phyloP scores from a whole-genome alignment of 2,113 vertebrate species.

The Danionella cerebrum region DNA sequence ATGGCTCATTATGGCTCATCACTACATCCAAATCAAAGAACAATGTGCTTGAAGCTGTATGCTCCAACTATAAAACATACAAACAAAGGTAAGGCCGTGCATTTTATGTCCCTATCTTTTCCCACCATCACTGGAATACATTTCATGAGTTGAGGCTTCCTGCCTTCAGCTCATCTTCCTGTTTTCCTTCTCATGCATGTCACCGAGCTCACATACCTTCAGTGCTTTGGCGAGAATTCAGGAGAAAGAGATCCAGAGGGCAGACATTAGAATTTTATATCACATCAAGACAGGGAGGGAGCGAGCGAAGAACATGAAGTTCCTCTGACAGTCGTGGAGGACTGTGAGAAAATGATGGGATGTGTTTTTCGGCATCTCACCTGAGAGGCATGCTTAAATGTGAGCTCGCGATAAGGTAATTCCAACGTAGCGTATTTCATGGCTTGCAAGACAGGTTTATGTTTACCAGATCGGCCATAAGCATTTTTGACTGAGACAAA shows the following conservation, averaged over 20 bases:
- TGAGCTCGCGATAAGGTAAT: constrained; percentile 80
- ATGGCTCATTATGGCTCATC: constrained; percentile 43
- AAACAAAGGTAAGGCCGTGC: constrained; percentile 43
- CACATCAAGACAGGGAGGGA: constrained; percentile 59
- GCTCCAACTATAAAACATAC: constrained; percentile 21
- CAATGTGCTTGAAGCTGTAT: not conserved
- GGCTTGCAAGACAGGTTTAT: constrained; percentile 76
- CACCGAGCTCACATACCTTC: constrained; percentile 78
- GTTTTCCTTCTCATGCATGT: constrained; percentile 72
- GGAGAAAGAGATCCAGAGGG: constrained; percentile 47
- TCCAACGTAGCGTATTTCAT: constrained; percentile 76
- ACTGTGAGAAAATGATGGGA: constrained; percentile 79
- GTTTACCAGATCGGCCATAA: constrained; percentile 72
- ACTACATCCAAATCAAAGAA: constrained; percentile 33
- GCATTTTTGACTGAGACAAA: constrained; percentile 50
- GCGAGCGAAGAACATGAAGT: constrained; percentile 72
- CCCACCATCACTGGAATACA: constrained; percentile 28
- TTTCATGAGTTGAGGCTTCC: constrained; percentile 41
- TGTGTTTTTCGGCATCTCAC: constrained; percentile 79
- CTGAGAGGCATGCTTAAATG: constrained; percentile 86
- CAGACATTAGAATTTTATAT: constrained; percentile 59
- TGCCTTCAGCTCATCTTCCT: constrained; percentile 22
- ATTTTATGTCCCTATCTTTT: constrained; percentile 46
- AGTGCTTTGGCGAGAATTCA: constrained; percentile 59
- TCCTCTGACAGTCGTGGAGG: constrained; percentile 79